A percentile compares a stretch with the other conserved stretches of the same genome.
Conservation (phyloP, 2,888 invertebrate genomes). For the Philonicus albiceps region DNA sequence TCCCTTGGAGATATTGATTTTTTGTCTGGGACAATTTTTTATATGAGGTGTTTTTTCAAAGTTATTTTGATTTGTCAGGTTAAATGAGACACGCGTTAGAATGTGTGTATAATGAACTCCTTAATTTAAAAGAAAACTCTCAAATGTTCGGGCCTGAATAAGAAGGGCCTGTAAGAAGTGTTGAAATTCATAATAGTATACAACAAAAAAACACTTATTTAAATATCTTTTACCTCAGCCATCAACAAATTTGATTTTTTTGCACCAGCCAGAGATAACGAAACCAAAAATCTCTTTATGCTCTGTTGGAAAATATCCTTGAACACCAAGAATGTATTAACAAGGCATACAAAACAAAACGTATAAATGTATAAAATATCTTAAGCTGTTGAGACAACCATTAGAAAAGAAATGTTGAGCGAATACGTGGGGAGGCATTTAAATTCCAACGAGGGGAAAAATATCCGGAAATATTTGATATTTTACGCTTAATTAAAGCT, state of each 20-base stretch:
- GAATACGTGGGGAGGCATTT: not conserved
- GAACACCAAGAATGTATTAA: not conserved
- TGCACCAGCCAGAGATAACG: not conserved
- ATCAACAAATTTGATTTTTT: not conserved
- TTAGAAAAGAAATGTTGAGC: not conserved
- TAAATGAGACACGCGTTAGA: no score
- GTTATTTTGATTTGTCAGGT: no score
- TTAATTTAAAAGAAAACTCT: no score
- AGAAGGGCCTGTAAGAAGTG: not conserved
- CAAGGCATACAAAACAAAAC: not conserved
- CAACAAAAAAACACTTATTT: not conserved
- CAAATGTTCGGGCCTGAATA: no score
- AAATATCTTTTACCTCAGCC: not conserved
- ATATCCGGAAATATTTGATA: not conserved
- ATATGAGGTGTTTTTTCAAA: no score
- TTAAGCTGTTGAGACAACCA: not conserved
- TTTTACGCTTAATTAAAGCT: not conserved
- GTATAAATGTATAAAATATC: not conserved
- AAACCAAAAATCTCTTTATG: not conserved
- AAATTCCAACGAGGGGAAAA: not conserved
- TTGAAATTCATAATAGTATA: not conserved
- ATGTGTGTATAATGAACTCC: no score
- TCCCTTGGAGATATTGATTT: no score
- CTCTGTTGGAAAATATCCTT: not conserved
- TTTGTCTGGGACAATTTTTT: no score